phyloP scores from a whole-genome alignment of 2,888 invertebrate species.

The Daptonema setosum region DNA sequence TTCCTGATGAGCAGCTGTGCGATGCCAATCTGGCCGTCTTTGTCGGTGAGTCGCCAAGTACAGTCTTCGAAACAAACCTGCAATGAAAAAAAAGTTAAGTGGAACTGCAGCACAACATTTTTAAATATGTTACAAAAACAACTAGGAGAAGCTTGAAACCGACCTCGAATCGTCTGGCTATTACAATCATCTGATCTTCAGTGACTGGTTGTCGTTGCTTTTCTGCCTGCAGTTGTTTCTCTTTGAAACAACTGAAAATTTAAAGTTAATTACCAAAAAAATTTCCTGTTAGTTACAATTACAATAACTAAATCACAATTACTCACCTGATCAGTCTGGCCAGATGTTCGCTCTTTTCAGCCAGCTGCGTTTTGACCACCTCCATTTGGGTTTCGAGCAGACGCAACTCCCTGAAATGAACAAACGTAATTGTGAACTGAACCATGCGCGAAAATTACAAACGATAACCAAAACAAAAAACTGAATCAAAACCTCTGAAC shows the following conservation, averaged over 20 bases:
- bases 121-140: too few species aligned
- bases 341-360: conserved; percentile 68
- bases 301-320: conserved; percentile 1
- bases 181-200: conserved; percentile 8
- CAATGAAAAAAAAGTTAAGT: too few species aligned
- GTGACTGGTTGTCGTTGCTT: conserved; percentile 8
- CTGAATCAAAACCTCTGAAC: too few species aligned
- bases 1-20: conserved; percentile 83
- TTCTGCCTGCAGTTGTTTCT: conserved; percentile 27
- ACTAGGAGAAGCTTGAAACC: too few species aligned
- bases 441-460: too few species aligned
- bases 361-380: conserved; percentile 67
- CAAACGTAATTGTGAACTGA: too few species aligned
- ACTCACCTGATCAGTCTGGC: conserved; percentile 73
- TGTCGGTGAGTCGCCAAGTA: conserved; percentile 87
- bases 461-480: too few species aligned
- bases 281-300: conserved; percentile 5
- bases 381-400: conserved; percentile 41
- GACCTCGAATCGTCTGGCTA: conserved; percentile 42
- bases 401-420: background rate
- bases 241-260: conserved; percentile 28
- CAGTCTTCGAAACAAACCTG: conserved; percentile 97
- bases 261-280: conserved; percentile 2
- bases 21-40: conserved; percentile 89
- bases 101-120: too few species aligned